A percentile compares a stretch with the other conserved stretches of the same genome.
phyloP scores from a whole-genome alignment of 2,113 vertebrate genomes.

The Meleagris gallopavo region DNA sequence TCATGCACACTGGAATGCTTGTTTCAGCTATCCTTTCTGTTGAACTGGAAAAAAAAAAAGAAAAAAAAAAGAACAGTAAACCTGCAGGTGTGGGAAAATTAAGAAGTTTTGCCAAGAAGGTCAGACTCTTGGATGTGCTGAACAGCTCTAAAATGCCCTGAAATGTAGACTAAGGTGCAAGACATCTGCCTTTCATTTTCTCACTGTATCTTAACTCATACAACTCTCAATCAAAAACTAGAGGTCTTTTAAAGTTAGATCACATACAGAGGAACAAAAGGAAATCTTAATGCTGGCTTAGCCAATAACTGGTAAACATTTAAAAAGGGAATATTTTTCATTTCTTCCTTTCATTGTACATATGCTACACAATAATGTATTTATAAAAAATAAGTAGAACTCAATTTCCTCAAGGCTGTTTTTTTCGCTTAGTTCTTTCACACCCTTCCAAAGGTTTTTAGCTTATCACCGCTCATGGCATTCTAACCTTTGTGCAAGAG shows the following conservation, averaged over 20 bases:
- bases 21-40: background rate
- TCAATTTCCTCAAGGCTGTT: background rate
- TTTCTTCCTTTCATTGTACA: background rate
- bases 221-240: background rate
- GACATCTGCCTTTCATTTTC: conserved; percentile 26
- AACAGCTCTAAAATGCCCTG: background rate
- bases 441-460: background rate
- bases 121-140: background rate
- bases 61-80: background rate
- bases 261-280: conserved; percentile 26
- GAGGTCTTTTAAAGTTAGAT: conserved; percentile 25
- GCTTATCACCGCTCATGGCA: background rate
- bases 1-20: background rate
- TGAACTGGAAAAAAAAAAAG: background rate
- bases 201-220: background rate
- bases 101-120: background rate
- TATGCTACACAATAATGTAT: background rate
- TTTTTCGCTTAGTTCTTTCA: conserved; percentile 28
- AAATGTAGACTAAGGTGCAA: background rate
- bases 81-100: background rate
- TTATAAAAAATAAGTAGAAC: background rate
- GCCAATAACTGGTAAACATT: background rate
- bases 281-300: background rate
- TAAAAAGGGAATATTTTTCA: background rate
- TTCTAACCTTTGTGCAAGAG: rapidly evolving